Evolutionary conservation across 1,140 invertebrate genomes (phyloP).

Genomic region (Argopecten irradians): DNA sequence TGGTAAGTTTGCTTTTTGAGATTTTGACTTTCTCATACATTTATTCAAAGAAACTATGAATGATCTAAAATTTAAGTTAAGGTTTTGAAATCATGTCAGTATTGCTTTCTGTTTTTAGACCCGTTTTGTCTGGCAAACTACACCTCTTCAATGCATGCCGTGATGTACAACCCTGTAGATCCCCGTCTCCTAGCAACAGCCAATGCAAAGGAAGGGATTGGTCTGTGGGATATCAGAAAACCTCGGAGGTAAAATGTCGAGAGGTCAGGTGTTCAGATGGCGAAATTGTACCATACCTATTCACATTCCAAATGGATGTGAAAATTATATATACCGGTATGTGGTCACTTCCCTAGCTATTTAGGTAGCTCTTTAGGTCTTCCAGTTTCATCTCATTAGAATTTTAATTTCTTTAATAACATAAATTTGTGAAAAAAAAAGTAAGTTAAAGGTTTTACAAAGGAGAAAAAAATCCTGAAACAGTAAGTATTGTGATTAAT

Average conservation of each 20-base stretch:
- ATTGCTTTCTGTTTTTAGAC: constrained; percentile 76
- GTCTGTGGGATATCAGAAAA: constrained; percentile 91
- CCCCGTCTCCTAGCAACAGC: constrained; percentile 89
- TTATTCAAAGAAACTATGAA: not conserved
- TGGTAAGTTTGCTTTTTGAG: constrained; percentile 73
- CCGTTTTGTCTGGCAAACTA: constrained; percentile 83
- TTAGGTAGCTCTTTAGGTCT: no score
- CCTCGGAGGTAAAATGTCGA: constrained; percentile 83
- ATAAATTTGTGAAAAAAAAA: no score
- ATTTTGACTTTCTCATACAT: not conserved
- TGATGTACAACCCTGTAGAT: constrained; percentile 92
- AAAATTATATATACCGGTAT: no score
- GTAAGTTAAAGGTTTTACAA: no score
- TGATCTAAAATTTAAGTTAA: not conserved
- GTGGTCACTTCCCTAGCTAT: no score
- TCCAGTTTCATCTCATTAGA: no score
- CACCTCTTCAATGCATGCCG: constrained; percentile 89
- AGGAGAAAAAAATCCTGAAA: no score
- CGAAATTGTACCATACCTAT: no score
- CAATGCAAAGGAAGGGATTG: constrained; percentile 91
- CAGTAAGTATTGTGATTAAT: no score
- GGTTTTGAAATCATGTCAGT: not conserved
- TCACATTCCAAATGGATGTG: not conserved
- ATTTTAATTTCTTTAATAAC: no score
- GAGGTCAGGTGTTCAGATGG: not conserved